phyloP scores from a whole-genome alignment of 2,113 vertebrate genomes.

The Varanus komodoensis region DNA sequence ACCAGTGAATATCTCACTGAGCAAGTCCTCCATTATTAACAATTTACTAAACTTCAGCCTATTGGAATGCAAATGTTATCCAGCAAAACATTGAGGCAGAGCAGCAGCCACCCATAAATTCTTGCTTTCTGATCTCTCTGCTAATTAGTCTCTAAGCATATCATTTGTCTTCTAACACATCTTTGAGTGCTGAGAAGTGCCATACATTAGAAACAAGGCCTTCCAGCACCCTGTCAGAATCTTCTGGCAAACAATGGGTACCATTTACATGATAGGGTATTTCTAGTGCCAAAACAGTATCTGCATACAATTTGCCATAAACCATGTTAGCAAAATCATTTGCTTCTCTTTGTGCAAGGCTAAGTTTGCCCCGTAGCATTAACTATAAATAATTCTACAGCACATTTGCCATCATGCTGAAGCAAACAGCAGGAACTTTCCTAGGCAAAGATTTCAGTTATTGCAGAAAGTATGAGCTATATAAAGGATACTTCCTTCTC shows the following conservation, averaged over 20 bases:
- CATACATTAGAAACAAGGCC: not conserved
- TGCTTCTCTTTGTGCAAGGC: not conserved
- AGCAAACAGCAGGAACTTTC: not conserved
- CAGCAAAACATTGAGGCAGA: not conserved
- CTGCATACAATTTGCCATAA: not conserved
- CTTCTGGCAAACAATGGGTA: conserved; percentile 2
- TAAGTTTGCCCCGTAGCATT: not conserved
- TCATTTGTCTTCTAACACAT: conserved; percentile 3
- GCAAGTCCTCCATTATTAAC: conserved; percentile 8
- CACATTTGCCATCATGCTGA: not conserved
- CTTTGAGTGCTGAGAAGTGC: not conserved
- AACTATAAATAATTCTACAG: not conserved
- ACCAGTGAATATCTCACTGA: not conserved
- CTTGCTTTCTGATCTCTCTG: not conserved
- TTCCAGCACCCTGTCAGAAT: conserved; percentile 3
- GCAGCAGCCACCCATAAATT: not conserved
- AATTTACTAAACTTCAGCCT: not conserved
- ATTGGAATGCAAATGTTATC: not conserved
- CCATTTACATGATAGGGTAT: not conserved
- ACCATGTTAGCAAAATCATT: not conserved
- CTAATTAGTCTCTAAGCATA: conserved; percentile 43
- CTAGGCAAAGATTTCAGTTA: not conserved
- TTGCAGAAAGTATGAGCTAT: not conserved
- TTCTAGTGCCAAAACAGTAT: not conserved
- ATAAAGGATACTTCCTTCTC: not conserved